Base-by-base conservation (phyloP, 2,113 vertebrate genomes). In the Elgaria multicarinata region DNA sequence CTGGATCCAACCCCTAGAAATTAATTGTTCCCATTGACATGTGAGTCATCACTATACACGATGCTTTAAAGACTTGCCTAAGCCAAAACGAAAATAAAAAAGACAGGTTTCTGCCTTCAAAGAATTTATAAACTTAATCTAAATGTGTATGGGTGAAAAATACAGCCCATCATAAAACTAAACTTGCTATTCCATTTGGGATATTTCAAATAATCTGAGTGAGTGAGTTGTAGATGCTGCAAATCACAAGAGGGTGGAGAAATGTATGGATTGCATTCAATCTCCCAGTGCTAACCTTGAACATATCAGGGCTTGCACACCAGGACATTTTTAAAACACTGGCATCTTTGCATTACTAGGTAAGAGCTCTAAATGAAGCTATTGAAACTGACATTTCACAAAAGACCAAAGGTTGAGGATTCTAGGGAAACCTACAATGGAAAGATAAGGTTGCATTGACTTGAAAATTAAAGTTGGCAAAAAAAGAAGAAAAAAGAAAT, bases 401-500 rank as follows among this genome's bases (percentile, higher is more conserved):
- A 90, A 71, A 88, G 78, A 87, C 87, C 14, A 69, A 42, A 72
- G 50, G 39, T 81, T 89, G 83, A 71, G 82, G 91, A 74, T 80
- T 90, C 66, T 67, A 72, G 67, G 87, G 42, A 33, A 86, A 89
- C 33, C 24, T 77, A 0, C 0, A 80, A 84, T 69, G 74, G 55
- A 86, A 46, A 55, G 90, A 77, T 44, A 85, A 87, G 44, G 24
- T 55, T 86, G 24, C 39, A 86, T 28, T 75, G 10, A 55, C 53
- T 62, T 87, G 90, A 90, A 66, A 90, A 92, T 62, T 5, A 83
- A 26, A 42, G 36, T 67, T 89, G 85, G 53, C 24, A 39, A 16
- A 3, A 36, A 6, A 72, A n/a, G 36, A 16, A 72, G n/a, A 62
- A 64, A 62, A 62, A 84, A 75, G 72, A 90, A 90, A 90, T 75